phyloP scores from a whole-genome alignment of 2,797 vertebrate species.

The Chiroxiphia lanceolata region DNA sequence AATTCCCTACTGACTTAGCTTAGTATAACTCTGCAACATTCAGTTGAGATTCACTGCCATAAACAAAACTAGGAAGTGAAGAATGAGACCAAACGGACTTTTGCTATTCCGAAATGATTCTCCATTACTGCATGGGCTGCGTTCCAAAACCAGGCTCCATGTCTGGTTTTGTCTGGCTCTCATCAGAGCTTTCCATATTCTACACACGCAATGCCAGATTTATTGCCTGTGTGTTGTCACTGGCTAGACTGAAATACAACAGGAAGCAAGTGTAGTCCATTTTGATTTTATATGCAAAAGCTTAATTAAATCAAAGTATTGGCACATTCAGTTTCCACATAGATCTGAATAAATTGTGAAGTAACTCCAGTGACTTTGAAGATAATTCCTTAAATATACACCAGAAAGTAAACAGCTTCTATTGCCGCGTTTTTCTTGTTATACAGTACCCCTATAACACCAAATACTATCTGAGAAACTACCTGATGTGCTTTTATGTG shows the following conservation, averaged over 20 bases:
- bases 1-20: background rate
- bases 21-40: background rate
- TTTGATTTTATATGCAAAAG: background rate
- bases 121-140: background rate
- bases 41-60: background rate
- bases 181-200: background rate
- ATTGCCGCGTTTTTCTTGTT: background rate
- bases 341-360: background rate
- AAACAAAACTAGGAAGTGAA: background rate
- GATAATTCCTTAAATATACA: background rate
- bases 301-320: constrained; percentile 2
- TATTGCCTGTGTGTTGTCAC: background rate
- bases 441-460: background rate
- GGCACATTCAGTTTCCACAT: background rate
- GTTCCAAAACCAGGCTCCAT: background rate
- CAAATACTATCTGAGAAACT: background rate
- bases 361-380: background rate
- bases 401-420: background rate
- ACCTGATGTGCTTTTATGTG: background rate
- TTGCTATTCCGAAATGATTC: background rate
- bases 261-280: background rate
- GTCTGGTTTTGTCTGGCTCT: background rate
- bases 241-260: background rate
- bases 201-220: background rate
- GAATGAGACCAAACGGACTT: background rate